A percentile compares a stretch with the other conserved stretches of the same genome.
Evolutionary conservation across 2,113 vertebrate genomes (phyloP).

Genomic region (Rissa tridactyla): DNA sequence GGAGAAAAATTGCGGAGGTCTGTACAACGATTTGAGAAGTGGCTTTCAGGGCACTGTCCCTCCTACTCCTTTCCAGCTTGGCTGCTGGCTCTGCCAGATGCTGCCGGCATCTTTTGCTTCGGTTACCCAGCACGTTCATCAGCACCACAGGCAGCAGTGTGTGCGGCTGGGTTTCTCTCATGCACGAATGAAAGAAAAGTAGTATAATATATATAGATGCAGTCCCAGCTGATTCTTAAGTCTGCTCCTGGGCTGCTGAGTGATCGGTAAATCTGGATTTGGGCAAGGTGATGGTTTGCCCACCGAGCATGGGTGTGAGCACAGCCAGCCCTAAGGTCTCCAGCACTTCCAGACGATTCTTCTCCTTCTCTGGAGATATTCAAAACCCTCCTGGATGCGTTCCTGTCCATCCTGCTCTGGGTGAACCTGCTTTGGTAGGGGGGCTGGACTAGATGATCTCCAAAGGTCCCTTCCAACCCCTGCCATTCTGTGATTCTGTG

Average conservation of each 20-base stretch:
- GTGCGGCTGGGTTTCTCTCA: not conserved
- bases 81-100: not conserved
- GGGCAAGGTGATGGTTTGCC: not conserved
- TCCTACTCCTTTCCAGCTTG: not conserved
- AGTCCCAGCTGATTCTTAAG: not conserved
- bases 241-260: not conserved
- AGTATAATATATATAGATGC: not conserved
- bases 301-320: not conserved
- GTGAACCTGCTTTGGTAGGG: no score
- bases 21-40: not conserved
- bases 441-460: no score
- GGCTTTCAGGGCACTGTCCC: not conserved
- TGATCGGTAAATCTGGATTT: not conserved
- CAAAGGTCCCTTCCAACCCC: no score
- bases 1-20: not conserved
- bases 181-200: not conserved
- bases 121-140: not conserved
- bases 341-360: no score
- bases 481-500: no score
- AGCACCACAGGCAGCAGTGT: not conserved
- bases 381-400: no score
- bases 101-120: not conserved
- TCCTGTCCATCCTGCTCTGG: no score
- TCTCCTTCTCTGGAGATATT: no score
- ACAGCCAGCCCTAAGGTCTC: not conserved